A percentile compares a stretch with the other conserved stretches of the same genome.
These are phyloP conservation scores for Alviniconcha marisindica DNA, from an alignment of 1,140 invertebrate genomes.

Conservation along the genomic window DNA sequence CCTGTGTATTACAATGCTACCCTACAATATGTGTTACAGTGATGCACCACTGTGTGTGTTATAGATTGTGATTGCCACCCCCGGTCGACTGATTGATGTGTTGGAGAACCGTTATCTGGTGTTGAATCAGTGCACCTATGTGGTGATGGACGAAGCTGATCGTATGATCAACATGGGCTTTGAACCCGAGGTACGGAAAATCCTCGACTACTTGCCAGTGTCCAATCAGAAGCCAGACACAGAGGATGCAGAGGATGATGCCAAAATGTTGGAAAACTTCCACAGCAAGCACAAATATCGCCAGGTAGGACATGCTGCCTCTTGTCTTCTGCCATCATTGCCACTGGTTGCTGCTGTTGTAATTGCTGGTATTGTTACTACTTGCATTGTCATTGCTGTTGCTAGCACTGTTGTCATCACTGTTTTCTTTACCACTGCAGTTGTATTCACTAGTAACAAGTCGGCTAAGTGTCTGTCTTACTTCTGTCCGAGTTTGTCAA, in stretches of 20 bases:
- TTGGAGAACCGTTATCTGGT: slow-evolving; percentile 99
- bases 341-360: too few relatives aligned
- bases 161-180: slow-evolving; percentile 99
- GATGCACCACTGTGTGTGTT: too few relatives aligned
- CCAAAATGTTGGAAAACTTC: slow-evolving; percentile 94
- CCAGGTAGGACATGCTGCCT: slow-evolving; percentile 80
- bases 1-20: too few relatives aligned
- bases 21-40: too few relatives aligned
- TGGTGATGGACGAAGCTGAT: slow-evolving; percentile 89
- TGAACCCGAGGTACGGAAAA: slow-evolving; percentile 98
- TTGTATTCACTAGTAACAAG: too few relatives aligned
- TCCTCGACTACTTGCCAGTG: slow-evolving; percentile 98
- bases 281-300: slow-evolving; percentile 95
- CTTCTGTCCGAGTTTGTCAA: too few relatives aligned
- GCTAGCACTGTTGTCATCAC: too few relatives aligned
- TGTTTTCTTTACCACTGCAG: too few relatives aligned
- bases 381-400: too few relatives aligned
- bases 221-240: slow-evolving; percentile 99
- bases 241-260: slow-evolving; percentile 98
- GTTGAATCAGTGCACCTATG: slow-evolving; percentile 91
- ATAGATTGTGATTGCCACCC: slow-evolving; percentile 99
- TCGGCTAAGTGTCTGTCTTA: too few relatives aligned
- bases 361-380: too few relatives aligned
- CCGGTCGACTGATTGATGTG: slow-evolving; percentile 99
- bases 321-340: too few relatives aligned